phyloP scores from a whole-genome alignment of 2,888 invertebrate genomes.

The Drosophila yooni region DNA sequence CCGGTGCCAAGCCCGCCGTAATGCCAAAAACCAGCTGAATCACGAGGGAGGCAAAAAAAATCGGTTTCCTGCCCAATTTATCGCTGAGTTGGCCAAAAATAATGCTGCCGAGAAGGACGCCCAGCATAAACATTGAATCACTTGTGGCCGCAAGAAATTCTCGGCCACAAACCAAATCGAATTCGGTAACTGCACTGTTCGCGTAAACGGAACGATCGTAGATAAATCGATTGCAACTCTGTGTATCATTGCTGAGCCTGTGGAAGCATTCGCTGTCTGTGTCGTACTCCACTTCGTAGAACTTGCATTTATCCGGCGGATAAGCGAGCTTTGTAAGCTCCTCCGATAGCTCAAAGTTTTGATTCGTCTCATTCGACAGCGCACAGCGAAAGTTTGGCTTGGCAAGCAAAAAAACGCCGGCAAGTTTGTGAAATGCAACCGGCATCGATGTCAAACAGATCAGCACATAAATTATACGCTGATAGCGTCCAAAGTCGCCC shows the following conservation, averaged over 20 bases:
- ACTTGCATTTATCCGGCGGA: conserved; percentile 87
- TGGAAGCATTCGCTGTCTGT: conserved; percentile 76
- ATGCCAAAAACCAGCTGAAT: conserved; percentile 89
- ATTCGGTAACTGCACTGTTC: conserved; percentile 89
- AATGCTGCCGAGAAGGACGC: conserved; percentile 90
- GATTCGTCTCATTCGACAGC: conserved; percentile 86
- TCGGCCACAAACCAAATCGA: conserved; percentile 89
- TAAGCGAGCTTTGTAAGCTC: conserved; percentile 86
- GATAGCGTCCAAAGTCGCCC: conserved; percentile 90
- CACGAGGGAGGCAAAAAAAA: conserved; percentile 90
- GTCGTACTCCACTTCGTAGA: conserved; percentile 85
- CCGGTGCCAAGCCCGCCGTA: conserved; percentile 88
- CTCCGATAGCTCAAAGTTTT: conserved; percentile 83
- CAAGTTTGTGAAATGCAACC: conserved; percentile 90
- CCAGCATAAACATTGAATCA: conserved; percentile 88
- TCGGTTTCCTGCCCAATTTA: conserved; percentile 89
- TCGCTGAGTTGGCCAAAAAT: conserved; percentile 90
- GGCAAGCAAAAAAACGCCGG: conserved; percentile 89
- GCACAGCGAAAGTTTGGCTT: conserved; percentile 88
- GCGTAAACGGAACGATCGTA: conserved; percentile 87
- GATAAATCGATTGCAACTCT: conserved; percentile 86
- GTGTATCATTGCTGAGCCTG: conserved; percentile 66
- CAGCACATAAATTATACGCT: conserved; percentile 88
- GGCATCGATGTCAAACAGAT: conserved; percentile 90
- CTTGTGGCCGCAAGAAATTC: conserved; percentile 88